Conservation (phyloP, 2,888 invertebrate species). For the Tubulanus polymorphus region DNA sequence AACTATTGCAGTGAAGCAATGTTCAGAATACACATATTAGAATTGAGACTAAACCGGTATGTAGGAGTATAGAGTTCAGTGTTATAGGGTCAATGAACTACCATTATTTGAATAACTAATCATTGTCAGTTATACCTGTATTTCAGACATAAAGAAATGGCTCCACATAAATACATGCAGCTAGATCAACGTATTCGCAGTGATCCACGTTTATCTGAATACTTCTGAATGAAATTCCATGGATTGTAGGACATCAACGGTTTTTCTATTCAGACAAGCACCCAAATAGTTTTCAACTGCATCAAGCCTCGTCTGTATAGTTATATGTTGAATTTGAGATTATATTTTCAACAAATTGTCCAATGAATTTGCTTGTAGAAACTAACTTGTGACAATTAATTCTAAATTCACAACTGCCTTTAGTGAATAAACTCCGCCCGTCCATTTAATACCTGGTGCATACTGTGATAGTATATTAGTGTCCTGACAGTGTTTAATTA, state of each 20-base stretch:
- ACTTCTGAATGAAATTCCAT: conserved; percentile 20
- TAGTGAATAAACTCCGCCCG: too few relatives aligned
- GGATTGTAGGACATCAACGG: background rate
- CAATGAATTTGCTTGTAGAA: too few relatives aligned
- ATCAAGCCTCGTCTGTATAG: too few relatives aligned
- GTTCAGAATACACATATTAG: conserved; percentile 53
- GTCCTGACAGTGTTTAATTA: too few relatives aligned
- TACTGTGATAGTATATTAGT: too few relatives aligned
- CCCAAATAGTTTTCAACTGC: background rate
- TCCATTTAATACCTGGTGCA: too few relatives aligned
- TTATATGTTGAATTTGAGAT: too few relatives aligned
- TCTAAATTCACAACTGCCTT: too few relatives aligned
- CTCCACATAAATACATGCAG: conserved; percentile 52
- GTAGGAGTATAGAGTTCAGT: background rate
- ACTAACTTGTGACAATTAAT: too few relatives aligned
- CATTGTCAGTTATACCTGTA: conserved; percentile 7
- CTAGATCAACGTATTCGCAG: conserved; percentile 44
- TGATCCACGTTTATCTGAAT: conserved; percentile 43
- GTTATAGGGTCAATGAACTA: background rate
- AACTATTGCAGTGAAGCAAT: conserved; percentile 53
- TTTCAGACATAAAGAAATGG: conserved; percentile 53
- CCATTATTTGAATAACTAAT: background rate
- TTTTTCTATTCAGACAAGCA: background rate
- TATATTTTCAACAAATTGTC: too few relatives aligned
- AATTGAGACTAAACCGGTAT: conserved; percentile 51